Evolutionary conservation across 2,888 invertebrate species (phyloP).

Genomic region (Trissonchulus latispiculum): DNA sequence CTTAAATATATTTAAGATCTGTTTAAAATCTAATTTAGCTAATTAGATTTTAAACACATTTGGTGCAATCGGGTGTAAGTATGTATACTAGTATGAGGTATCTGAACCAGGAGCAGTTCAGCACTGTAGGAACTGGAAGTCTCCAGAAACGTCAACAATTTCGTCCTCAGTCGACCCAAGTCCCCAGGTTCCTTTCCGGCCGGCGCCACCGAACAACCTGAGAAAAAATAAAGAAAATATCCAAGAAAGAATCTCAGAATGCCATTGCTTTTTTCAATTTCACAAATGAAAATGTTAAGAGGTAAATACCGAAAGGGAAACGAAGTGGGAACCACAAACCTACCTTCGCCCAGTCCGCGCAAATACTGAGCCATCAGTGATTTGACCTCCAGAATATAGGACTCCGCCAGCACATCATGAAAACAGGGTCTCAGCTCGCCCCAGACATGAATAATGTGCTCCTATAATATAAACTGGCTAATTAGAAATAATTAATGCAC

Average conservation of each 20-base stretch:
- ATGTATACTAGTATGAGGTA: slow-evolving; percentile 64
- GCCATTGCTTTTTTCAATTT: too few species aligned
- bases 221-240: too few species aligned
- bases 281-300: too few species aligned
- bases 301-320: too few species aligned
- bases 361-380: slow-evolving; percentile 45
- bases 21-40: too few species aligned
- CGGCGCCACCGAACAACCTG: slow-evolving; percentile 44
- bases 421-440: slow-evolving; percentile 69
- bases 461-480: too few species aligned
- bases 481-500: too few species aligned
- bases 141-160: slow-evolving; percentile 67
- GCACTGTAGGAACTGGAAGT: slow-evolving; percentile 70
- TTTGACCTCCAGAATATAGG: slow-evolving; percentile 65
- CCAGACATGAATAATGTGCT: slow-evolving; percentile 84
- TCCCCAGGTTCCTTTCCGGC: slow-evolving; percentile 49
- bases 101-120: slow-evolving; percentile 71
- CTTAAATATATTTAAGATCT: too few species aligned
- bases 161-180: slow-evolving; percentile 53
- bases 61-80: too few species aligned
- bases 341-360: slow-evolving; percentile 41
- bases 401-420: slow-evolving; percentile 79
- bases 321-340: too few species aligned
- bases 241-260: too few species aligned
- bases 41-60: too few species aligned